phyloP scores from a whole-genome alignment of 2,113 vertebrate species.

The Actenoides hombroni region DNA sequence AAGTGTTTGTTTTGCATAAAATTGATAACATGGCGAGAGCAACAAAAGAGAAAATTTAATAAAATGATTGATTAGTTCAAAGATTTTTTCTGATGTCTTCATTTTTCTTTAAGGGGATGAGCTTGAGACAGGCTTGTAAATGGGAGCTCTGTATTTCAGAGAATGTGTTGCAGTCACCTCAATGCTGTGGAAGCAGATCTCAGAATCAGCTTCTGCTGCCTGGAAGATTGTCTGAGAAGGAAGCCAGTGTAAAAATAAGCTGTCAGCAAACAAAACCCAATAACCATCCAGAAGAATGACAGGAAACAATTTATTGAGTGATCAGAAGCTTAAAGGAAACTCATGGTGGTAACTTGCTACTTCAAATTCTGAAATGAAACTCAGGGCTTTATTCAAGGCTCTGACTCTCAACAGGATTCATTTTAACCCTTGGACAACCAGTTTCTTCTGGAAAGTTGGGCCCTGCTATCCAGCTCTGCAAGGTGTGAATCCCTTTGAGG shows the following conservation, averaged over 20 bases:
- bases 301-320: not conserved
- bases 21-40: not conserved
- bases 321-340: not conserved
- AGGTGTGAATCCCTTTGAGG: not conserved
- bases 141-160: not conserved
- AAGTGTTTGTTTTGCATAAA: not conserved
- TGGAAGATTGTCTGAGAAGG: not conserved
- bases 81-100: slow-evolving; percentile 24
- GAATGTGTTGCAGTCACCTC: not conserved
- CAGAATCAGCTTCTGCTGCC: not conserved
- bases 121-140: not conserved
- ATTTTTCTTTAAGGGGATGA: not conserved
- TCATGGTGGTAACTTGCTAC: not conserved
- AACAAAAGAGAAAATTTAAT: slow-evolving; percentile 40
- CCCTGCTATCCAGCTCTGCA: not conserved
- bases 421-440: not conserved
- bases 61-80: not conserved
- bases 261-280: not conserved
- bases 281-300: not conserved
- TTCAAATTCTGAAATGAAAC: not conserved
- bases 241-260: not conserved
- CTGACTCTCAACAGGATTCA: not conserved
- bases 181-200: not conserved
- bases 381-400: not conserved
- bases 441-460: not conserved